Evolutionary conservation across 2,113 vertebrate genomes (phyloP), one percentile per base, ranked within the genome.

Genomic region (Pelobates fuscus): DNA sequence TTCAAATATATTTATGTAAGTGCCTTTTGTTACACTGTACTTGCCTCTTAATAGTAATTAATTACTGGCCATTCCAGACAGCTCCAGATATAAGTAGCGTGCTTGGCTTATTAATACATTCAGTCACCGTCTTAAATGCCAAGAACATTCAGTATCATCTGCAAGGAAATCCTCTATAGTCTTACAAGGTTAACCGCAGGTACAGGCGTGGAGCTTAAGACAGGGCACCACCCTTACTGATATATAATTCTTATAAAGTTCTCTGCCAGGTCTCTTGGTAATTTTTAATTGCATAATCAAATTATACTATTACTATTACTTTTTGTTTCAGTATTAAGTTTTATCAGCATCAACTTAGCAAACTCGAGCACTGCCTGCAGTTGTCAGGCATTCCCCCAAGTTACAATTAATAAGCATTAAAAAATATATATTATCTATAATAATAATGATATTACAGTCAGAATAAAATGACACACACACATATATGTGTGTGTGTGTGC

Each of bases 121-220:
- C 69, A 88, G 79, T 83, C 78, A 74, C 32, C 78, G 76, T 78
- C 71, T 5, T 17, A 77, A 1, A 2, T 30, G 80, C 86, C 87
- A 88, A 86, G 85, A 88, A 82, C 81, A 89, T 61, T 8, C 58
- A 80, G 80, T 83, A 70, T 88, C 77, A 65, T 75, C 30, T 20
- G 21, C 64, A 37, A 63, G 67, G 78, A 78, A 76, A 79, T 52
- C 60, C 60, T 69, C 70, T 54, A 41, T 76, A 37, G 18, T 59
- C 79, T 82, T 5, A 80, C 29, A 71, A 81, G 70, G 82, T 68
- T 79, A 86, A 79, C 55, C 14, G 8, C 78, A 83, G 79, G 75
- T 79, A 82, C 78, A 84, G 80, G 72, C 78, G 81, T 87, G 68
- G 73, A 69, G 77, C 75, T 68, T 17, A 6, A 37, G 55, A 43